Base-by-base conservation (phyloP, 2,113 vertebrate genomes). In the Pelmatolapia mariae region DNA sequence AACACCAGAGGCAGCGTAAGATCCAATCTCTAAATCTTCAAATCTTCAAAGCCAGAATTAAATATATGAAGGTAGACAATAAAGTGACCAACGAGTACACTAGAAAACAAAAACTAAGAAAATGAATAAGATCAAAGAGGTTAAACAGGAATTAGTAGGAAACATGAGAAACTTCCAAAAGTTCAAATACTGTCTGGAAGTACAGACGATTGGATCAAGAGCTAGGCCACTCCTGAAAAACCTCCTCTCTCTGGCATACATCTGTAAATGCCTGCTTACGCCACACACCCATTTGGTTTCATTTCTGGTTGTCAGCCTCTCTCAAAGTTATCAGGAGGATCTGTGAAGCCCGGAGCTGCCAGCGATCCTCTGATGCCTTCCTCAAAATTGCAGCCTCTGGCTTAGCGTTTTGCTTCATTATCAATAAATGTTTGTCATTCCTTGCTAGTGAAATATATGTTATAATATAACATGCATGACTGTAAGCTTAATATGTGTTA, bases 81-180 rank as follows among this genome's bases (percentile, higher is more conserved):
- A n/a, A 43, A 71, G 5, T 71, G 38, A 16, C 3, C 66, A 8
- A 40, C 0, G 3, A 43, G n/a, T 40, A 40, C n/a, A 24, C 36
- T 6, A 71, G 5, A 71, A 71, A 40, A 71, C 36, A 71, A 71
- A 71, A 71, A 71, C 1, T 1, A 71, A 71, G 12, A 40, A 10
- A 71, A 71, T 0, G 7, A 68, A 1, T 68, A 40, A 40, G 2
- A 22, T 68, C 36, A 68, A 43, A 71, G 66, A 22, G 8, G 0
- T 43, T 71, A 0, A 15, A 71, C 0, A 71, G 2, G 3, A 71
- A 71, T 43, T 43, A 24, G 5, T 43, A 12, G n/a, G n/a, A 0
- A 71, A 43, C 36, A 24, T 15, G 12, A 71, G 66, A 24, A 71
- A 43, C 36, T 24, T 71, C 36, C 36, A 24, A 15, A 71, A 15